Evolutionary conservation across 2,797 vertebrate genomes (phyloP).

Genomic region (Xyrichtys novacula): DNA sequence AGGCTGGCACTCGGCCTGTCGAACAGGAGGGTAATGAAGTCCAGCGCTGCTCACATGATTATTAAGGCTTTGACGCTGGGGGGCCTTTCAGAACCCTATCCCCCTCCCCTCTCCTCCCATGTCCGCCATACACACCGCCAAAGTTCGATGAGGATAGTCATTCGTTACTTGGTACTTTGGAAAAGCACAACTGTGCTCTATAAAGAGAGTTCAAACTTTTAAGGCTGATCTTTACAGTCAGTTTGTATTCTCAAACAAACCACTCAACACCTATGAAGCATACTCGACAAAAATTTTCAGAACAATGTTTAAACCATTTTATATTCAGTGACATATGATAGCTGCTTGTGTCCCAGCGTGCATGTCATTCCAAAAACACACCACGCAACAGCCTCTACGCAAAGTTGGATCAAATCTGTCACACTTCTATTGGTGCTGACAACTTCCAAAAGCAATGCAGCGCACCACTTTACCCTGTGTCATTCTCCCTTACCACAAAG

Average conservation of each 20-base stretch:
- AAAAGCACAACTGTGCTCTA: conserved; percentile 65
- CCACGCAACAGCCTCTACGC: conserved; percentile 51
- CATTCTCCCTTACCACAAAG: conserved; percentile 71
- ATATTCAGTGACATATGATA: conserved; percentile 46
- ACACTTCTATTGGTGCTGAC: conserved; percentile 73
- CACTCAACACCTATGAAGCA: conserved; percentile 43
- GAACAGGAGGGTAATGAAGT: conserved; percentile 89
- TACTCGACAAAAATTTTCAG: conserved; percentile 47
- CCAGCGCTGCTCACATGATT: conserved; percentile 88
- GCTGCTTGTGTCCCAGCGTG: conserved; percentile 39
- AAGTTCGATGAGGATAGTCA: conserved; percentile 81
- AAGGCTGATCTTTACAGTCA: conserved; percentile 37
- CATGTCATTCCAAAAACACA: conserved; percentile 56
- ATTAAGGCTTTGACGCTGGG: conserved; percentile 86
- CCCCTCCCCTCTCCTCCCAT: conserved; percentile 74
- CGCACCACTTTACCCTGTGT: conserved; percentile 44
- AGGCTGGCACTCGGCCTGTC: conserved; percentile 86
- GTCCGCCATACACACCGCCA: conserved; percentile 76
- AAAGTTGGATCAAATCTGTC: conserved; percentile 73
- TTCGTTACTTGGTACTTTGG: conserved; percentile 75
- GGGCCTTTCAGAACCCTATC: conserved; percentile 82
- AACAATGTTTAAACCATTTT: conserved; percentile 37
- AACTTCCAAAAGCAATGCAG: conserved; percentile 65
- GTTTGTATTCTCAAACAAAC: conserved; percentile 56
- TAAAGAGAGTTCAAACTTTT: conserved; percentile 71